Conservation (phyloP, 2,113 vertebrate genomes). For the Sphaerodactylus townsendi region DNA sequence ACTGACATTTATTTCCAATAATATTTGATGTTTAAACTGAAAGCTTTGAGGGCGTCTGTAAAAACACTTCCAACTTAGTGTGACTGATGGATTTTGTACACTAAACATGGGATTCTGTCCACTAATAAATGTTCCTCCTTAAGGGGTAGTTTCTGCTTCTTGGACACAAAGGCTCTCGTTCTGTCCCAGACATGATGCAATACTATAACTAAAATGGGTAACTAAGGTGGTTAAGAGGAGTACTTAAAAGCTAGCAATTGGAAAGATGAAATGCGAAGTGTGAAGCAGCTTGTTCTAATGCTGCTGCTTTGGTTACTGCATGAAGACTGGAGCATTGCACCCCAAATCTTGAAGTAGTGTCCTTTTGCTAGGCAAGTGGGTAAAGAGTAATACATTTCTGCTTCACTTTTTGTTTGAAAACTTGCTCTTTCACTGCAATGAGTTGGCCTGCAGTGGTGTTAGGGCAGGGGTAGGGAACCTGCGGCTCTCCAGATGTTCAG, state of each 20-base stretch:
- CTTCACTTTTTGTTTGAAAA: background rate
- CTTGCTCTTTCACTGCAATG: background rate
- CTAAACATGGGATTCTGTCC: constrained; percentile 9
- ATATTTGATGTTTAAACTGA: constrained; percentile 7
- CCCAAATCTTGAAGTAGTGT: background rate
- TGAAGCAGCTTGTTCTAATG: background rate
- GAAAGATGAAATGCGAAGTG: background rate
- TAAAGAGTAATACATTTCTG: background rate
- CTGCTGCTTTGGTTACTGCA: background rate
- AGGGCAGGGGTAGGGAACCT: too few relatives aligned
- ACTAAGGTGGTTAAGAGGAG: background rate
- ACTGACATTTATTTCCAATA: constrained; percentile 32
- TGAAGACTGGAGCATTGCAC: background rate
- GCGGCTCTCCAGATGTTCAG: too few relatives aligned
- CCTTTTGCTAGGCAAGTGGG: background rate
- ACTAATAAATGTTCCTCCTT: constrained; percentile 6
- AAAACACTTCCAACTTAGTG: background rate
- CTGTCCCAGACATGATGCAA: background rate
- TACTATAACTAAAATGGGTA: background rate
- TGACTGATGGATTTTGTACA: constrained; percentile 12
- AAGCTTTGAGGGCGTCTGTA: background rate
- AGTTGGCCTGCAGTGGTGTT: background rate
- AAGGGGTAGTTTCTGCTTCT: background rate
- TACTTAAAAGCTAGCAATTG: background rate
- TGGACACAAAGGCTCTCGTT: background rate